phyloP scores from a whole-genome alignment of 2,797 vertebrate genomes.

The Darevskia nairensis region DNA sequence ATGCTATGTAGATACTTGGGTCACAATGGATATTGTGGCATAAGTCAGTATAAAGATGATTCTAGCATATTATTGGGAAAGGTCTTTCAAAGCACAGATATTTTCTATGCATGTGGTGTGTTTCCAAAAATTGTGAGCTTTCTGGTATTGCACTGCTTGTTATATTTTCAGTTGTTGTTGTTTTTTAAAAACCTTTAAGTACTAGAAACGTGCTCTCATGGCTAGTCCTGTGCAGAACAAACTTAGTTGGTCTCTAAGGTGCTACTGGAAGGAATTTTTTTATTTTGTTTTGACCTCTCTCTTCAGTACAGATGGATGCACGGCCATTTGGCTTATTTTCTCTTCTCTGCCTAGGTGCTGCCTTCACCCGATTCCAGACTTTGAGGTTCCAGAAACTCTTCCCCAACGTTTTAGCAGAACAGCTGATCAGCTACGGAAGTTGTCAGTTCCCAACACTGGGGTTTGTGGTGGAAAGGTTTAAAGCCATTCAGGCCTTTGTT shows the following conservation, averaged over 20 bases:
- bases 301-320: not conserved
- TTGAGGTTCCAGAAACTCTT: slow-evolving; percentile 93
- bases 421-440: slow-evolving; percentile 97
- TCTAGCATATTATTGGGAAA: not conserved
- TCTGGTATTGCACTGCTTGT: not conserved
- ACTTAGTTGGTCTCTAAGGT: too few species aligned
- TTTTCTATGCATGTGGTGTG: too few species aligned
- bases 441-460: slow-evolving; percentile 98
- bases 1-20: too few species aligned
- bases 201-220: too few species aligned
- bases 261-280: too few species aligned
- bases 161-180: too few species aligned
- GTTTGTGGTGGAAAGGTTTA: slow-evolving; percentile 97
- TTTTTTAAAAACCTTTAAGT: too few species aligned
- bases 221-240: not conserved
- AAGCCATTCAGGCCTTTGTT: slow-evolving; percentile 97
- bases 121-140: not conserved
- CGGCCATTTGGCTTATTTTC: not conserved
- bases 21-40: not conserved
- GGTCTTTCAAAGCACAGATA: not conserved
- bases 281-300: too few species aligned
- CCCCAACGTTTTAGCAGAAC: slow-evolving; percentile 90
- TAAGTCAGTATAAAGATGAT: not conserved
- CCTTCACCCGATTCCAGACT: slow-evolving; percentile 98
- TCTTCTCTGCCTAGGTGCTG: slow-evolving; percentile 83